phyloP scores from a whole-genome alignment of 2,797 vertebrate genomes.

The Sebastiscus albofasciatus region DNA sequence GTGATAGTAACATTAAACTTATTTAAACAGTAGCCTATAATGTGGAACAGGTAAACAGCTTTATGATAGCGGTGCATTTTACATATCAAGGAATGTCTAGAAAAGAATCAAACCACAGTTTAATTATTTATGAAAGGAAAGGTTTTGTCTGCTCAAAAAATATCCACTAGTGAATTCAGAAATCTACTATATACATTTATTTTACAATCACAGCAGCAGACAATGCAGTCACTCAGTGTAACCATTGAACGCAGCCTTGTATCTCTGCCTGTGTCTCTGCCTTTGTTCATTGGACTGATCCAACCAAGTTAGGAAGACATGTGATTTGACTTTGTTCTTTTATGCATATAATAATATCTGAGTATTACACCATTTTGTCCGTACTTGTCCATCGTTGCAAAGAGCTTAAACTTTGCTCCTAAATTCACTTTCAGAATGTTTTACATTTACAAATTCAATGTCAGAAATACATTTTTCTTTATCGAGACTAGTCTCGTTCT shows the following conservation, averaged over 20 bases:
- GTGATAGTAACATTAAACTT: constrained; percentile 43
- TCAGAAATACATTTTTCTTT: background rate
- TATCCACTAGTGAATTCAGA: constrained; percentile 20
- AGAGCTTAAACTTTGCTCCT: background rate
- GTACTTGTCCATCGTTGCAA: background rate
- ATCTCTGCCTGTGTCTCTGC: background rate
- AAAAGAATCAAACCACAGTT: constrained; percentile 13
- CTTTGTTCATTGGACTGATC: constrained; percentile 5
- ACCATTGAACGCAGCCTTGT: constrained; percentile 17
- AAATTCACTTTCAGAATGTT: constrained; percentile 1
- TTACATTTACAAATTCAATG: background rate
- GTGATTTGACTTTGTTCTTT: constrained; percentile 4
- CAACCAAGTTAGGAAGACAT: background rate
- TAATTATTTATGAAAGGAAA: constrained; percentile 35
- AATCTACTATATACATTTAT: constrained; percentile 64
- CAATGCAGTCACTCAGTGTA: constrained; percentile 17
- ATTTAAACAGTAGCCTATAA: constrained; percentile 23
- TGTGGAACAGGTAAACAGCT: constrained; percentile 49
- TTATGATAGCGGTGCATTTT: constrained; percentile 29
- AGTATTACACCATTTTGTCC: background rate
- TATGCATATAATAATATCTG: background rate
- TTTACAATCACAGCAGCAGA: constrained; percentile 54
- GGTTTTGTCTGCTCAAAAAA: constrained; percentile 5
- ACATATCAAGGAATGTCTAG: constrained; percentile 32
- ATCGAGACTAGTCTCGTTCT: background rate